Evolutionary conservation across 2,888 invertebrate genomes (phyloP), one percentile per base, ranked within the genome.

Genomic region (Villa cingulata): DNA sequence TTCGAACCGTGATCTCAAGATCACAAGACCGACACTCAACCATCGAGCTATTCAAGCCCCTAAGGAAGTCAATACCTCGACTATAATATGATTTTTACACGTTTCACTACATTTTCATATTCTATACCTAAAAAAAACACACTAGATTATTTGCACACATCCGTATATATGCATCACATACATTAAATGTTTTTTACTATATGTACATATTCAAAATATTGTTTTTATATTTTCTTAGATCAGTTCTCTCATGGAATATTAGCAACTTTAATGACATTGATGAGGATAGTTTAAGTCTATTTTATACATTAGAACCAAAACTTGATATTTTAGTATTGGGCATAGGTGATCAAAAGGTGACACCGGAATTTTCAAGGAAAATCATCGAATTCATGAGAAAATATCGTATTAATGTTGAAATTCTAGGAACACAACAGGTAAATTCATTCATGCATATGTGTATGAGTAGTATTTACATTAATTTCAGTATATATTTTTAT

Each of bases 211-310:
- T n/a, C n/a, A n/a, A n/a, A n/a, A n/a, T n/a, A n/a, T n/a, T n/a
- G n/a, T n/a, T n/a, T n/a, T 59, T n/a, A n/a, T n/a, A n/a, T n/a
- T n/a, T n/a, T n/a, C n/a, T n/a, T n/a, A 83, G 81, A 61, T 77
- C 84, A 1, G 77, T 89, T 7, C 62, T 94, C 10, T 83, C 86
- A 17, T 95, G 95, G 94, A 85, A 86, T 62, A 77, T 95, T 19
- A 58, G 60, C 0, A 63, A 68, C 1, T 69, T 74, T 0, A 66
- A 76, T 0, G 80, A 86, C 36, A 81, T 96, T 52, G 83, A 76
- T 18, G 80, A 80, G 56, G 78, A 85, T 14, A 81, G 88, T 0
- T 70, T 97, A 17, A 71, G 77, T 12, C 68, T 96, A 32, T 92
- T 96, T 62, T 77, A 77, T 43, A 58, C 85, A 20, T 61, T 96